A percentile compares a stretch with the other conserved stretches of the same genome.
These are phyloP conservation scores for Otus sunia DNA, from an alignment of 2,113 vertebrate genomes.

Conservation along the genomic window DNA sequence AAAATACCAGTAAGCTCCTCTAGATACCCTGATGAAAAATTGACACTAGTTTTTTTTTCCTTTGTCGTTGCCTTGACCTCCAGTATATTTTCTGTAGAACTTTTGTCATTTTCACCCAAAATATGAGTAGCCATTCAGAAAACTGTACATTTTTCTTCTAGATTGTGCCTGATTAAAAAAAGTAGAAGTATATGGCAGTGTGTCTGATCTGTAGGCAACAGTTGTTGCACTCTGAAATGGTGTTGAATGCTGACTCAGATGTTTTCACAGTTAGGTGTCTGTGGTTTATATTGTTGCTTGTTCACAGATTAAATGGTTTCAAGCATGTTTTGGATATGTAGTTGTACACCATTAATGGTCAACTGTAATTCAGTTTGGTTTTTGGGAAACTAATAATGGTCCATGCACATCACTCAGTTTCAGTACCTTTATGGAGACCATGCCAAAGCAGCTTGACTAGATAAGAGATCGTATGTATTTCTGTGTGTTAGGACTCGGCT, in stretches of 20 bases:
- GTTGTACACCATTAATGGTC: not conserved
- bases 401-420: not conserved
- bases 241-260: not conserved
- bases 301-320: not conserved
- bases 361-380: not conserved
- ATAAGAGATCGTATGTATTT: not conserved
- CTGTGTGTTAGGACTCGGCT: not conserved
- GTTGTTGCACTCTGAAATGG: not conserved
- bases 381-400: not conserved
- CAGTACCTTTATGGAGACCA: not conserved
- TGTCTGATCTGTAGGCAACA: not conserved
- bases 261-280: not conserved
- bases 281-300: not conserved
- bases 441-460: not conserved
- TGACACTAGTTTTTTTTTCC: not conserved
- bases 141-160: conserved; percentile 1
- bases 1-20: not conserved
- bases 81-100: not conserved
- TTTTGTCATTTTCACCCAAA: not conserved
- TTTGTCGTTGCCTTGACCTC: not conserved
- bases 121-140: not conserved
- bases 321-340: not conserved
- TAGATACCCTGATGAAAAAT: not conserved
- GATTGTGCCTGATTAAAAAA: not conserved
- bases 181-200: not conserved